Evolutionary conservation across 2,113 vertebrate genomes (phyloP), one percentile per base, ranked within the genome.

Genomic region (Vireo altiloquus): DNA sequence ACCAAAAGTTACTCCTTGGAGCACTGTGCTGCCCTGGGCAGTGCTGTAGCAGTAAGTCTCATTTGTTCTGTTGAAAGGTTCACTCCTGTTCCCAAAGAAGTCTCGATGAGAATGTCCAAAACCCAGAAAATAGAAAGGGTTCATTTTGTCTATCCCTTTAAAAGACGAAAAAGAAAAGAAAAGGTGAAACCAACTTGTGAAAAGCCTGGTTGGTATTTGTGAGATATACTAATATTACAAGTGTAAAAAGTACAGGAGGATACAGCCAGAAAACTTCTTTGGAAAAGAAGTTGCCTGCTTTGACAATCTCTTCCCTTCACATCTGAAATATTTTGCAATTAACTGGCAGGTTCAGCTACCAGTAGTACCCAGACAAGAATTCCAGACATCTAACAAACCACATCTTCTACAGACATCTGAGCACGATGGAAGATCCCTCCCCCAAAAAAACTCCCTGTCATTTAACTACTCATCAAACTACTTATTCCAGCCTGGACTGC

Each of bases 1-100:
- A 44, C 99, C 99, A 25, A 99, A 99, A 28, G 94, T 75, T n/a
- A 98, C 96, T 10, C 98, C 99, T 33, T 97, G 98, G 37, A 99
- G 98, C 44, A 99, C 98, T 0, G 98, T 99, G 97, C 97, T 99
- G 92, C 98, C 98, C 35, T 24, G 96, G 20, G 97, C 98, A 12
- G 98, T 85, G 94, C 95, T 98, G 96, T 98, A 99, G 97, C 99
- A 99, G 95, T 98, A 98, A 0, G 75, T 94, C 60, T 97, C 97
- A n/a, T 98, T 98, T 49, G 70, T 30, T 8, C 17, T 24, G 23
- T 97, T 94, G 96, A 98, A 97, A 96, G 89, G 80, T 21, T 25
- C 77, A 92, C 91, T 98, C 52, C 92, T 95, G 59, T 94, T 91
- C 94, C 91, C 95, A 37, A 96, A 95, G 87, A 95, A 94, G 93